These are phyloP conservation scores for Hypanus sabinus DNA, from an alignment of 2,113 vertebrate species.

Conservation along the genomic window DNA sequence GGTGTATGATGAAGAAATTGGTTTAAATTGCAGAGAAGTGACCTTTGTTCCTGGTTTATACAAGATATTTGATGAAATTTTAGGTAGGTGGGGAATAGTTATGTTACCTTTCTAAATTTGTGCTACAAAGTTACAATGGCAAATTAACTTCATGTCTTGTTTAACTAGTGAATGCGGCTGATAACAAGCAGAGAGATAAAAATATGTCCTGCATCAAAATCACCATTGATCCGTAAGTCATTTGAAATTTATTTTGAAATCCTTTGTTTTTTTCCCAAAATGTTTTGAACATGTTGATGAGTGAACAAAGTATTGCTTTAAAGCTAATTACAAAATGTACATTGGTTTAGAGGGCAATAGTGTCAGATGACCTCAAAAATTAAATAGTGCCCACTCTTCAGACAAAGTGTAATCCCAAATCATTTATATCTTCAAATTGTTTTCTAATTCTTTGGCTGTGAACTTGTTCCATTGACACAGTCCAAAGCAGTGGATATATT, in stretches of 20 bases:
- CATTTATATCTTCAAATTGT: not conserved
- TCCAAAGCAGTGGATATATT: not conserved
- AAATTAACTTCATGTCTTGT: not conserved
- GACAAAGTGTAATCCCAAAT: not conserved
- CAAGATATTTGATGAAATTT: constrained; percentile 98
- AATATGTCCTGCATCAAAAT: constrained; percentile 89
- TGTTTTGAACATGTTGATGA: too few relatives aligned
- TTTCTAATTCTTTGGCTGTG: too few relatives aligned
- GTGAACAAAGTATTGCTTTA: not conserved
- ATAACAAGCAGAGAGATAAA: constrained; percentile 94
- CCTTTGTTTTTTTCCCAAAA: not conserved
- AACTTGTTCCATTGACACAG: not conserved
- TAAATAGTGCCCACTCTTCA: not conserved
- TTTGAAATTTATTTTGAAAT: constrained; percentile 35
- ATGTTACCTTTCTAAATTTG: not conserved
- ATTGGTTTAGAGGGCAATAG: not conserved
- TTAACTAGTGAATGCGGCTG: constrained; percentile 81
- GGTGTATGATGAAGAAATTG: constrained; percentile 81
- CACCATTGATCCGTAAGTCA: constrained; percentile 84
- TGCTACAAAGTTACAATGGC: not conserved
- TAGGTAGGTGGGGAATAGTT: constrained; percentile 66
- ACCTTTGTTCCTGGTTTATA: constrained; percentile 93
- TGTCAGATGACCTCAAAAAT: not conserved
- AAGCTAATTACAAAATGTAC: not conserved
- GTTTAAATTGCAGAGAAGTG: constrained; percentile 82